A percentile compares a stretch with the other conserved stretches of the same genome.
These are phyloP conservation scores for Hemibagrus guttatus DNA, from an alignment of 2,797 vertebrate species.

Conservation along the genomic window DNA sequence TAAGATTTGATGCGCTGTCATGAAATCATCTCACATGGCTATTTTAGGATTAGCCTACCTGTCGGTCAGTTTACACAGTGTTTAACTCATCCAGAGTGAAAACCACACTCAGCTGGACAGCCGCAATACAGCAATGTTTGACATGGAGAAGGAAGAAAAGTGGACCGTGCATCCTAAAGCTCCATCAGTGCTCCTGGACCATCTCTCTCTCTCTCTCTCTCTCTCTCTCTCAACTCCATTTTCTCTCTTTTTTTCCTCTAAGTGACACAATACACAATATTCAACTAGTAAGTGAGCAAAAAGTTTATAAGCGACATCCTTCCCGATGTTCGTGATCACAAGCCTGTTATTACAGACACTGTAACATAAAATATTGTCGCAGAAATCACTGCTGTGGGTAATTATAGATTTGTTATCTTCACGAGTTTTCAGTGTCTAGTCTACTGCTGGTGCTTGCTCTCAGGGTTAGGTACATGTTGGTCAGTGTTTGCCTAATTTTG, in stretches of 20 bases:
- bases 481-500: constrained; percentile 44
- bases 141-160: neutral
- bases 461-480: constrained; percentile 16
- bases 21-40: neutral
- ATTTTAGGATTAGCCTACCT: neutral
- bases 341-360: constrained; percentile 1
- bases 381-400: neutral
- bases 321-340: neutral
- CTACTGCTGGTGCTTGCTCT: neutral
- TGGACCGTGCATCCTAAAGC: neutral
- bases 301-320: neutral
- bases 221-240: too few species aligned
- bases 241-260: too few species aligned
- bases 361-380: neutral
- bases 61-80: neutral
- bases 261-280: neutral
- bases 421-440: neutral
- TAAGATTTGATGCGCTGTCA: neutral
- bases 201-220: too few species aligned
- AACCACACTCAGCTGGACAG: neutral
- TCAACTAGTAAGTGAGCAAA: neutral
- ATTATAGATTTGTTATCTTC: neutral
- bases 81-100: neutral
- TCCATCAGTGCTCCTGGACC: neutral
- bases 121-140: neutral